A percentile compares a stretch with the other conserved stretches of the same genome.
These are phyloP conservation scores for Darevskia nairensis DNA, from an alignment of 2,797 vertebrate species.

Conservation along the genomic window DNA sequence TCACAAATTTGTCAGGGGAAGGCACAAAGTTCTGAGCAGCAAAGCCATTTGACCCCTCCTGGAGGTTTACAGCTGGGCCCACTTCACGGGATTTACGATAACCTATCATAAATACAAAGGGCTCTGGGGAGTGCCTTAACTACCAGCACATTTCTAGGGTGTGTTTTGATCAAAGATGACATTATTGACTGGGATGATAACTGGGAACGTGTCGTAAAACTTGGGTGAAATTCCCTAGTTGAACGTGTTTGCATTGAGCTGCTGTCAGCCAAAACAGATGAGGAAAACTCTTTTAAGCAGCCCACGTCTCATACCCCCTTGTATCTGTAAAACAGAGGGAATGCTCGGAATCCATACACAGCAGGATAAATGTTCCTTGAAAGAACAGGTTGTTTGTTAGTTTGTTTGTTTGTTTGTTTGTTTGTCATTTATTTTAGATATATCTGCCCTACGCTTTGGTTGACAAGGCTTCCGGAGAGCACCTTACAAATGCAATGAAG, in stretches of 20 bases:
- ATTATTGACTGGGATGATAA: constrained; percentile 58
- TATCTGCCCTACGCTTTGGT: neutral
- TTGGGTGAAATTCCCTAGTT: neutral
- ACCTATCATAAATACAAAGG: constrained; percentile 57
- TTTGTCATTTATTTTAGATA: neutral
- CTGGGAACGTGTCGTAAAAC: constrained; percentile 46
- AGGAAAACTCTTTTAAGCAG: constrained; percentile 32
- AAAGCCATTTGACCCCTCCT: constrained; percentile 40
- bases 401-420: neutral
- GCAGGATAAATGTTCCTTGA: constrained; percentile 42
- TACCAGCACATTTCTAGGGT: constrained; percentile 30
- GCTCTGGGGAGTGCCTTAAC: constrained; percentile 56
- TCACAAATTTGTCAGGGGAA: constrained; percentile 31
- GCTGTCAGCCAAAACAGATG: rapidly evolving
- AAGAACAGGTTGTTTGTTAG: neutral
- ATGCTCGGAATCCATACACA: constrained; percentile 14
- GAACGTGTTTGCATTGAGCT: constrained; percentile 1
- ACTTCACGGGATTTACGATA: constrained; percentile 24
- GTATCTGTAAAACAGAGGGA: neutral
- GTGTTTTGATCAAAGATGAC: constrained; percentile 38
- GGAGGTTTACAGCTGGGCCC: constrained; percentile 45
- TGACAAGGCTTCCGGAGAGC: neutral
- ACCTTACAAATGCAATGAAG: neutral
- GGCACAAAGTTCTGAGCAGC: constrained; percentile 29
- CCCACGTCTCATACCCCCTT: neutral